These are phyloP conservation scores for Chiridota heheva DNA, from an alignment of 35 echinoderm and acorn worm species.

Conservation along the genomic window DNA sequence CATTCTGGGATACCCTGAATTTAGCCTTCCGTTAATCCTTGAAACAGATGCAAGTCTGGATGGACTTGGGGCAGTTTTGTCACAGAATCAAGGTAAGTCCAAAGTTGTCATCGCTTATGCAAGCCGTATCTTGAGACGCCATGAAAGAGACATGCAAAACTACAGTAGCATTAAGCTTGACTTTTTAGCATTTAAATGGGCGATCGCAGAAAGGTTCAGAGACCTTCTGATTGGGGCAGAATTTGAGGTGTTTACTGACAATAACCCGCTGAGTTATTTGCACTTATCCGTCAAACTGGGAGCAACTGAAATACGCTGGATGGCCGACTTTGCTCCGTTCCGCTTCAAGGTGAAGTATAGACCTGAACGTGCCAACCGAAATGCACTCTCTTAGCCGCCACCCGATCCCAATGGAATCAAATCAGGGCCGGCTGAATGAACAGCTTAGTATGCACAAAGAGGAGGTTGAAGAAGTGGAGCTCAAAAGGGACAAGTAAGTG, in stretches of 20 bases:
- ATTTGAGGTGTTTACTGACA: constrained; percentile 60
- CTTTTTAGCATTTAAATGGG: constrained; percentile 63
- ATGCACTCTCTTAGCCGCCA: constrained; percentile 58
- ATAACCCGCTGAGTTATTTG: constrained; percentile 70
- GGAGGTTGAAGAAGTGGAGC: not conserved
- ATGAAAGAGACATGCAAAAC: constrained; percentile 61
- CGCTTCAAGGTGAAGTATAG: too few relatives aligned
- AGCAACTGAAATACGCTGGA: constrained; percentile 55
- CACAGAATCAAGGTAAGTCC: constrained; percentile 34
- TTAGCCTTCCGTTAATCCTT: constrained; percentile 34
- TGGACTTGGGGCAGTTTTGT: constrained; percentile 64
- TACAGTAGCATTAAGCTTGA: constrained; percentile 79
- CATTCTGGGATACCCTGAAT: constrained; percentile 29
- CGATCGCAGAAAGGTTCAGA: constrained; percentile 65
- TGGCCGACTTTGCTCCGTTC: constrained; percentile 55
- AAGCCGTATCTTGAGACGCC: constrained; percentile 37
- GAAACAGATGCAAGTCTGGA: constrained; percentile 52
- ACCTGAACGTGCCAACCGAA: too few relatives aligned
- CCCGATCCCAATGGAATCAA: not conserved
- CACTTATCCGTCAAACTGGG: constrained; percentile 50
- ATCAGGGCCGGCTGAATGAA: too few relatives aligned
- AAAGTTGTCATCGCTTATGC: constrained; percentile 56
- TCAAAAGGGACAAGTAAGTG: too few relatives aligned
- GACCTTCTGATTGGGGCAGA: constrained; percentile 60
- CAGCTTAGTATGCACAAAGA: not conserved